phyloP scores from a whole-genome alignment of 2,113 vertebrate genomes.

The Cricetomys ansorgei region DNA sequence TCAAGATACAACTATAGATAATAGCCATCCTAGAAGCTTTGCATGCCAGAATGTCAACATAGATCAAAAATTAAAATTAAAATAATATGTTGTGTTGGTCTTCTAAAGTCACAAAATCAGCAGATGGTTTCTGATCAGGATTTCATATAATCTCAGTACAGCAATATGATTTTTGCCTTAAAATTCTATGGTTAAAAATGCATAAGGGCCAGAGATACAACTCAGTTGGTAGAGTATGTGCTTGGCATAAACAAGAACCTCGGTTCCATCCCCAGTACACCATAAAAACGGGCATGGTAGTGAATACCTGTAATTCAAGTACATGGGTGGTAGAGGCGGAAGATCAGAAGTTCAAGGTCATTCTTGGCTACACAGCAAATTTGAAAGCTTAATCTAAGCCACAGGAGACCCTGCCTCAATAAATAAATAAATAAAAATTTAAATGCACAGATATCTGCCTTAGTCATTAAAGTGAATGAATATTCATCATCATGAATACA shows the following conservation, averaged over 20 bases:
- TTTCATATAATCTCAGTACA: conserved; percentile 39
- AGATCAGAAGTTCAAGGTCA: neutral
- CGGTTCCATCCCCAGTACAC: neutral
- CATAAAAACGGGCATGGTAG: neutral
- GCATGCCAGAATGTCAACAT: neutral
- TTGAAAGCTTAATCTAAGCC: neutral
- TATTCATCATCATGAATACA: conserved; percentile 22
- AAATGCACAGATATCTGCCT: conserved; percentile 7
- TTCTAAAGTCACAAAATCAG: conserved; percentile 40
- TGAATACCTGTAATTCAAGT: neutral
- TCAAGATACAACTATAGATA: conserved; percentile 28
- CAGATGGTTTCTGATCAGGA: neutral
- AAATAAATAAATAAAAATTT: neutral
- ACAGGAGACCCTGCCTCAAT: neutral
- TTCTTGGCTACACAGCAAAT: neutral
- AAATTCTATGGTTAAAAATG: neutral
- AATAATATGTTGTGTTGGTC: neutral
- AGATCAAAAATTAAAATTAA: conserved; percentile 16
- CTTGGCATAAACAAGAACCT: neutral
- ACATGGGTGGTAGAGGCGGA: neutral
- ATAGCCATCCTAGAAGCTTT: neutral
- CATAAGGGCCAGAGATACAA: neutral
- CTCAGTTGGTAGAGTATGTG: neutral
- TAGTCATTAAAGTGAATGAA: conserved; percentile 17
- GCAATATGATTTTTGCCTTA: neutral